Conservation (phyloP, 2,888 invertebrate species). For the Psylliodes chrysocephalus region DNA sequence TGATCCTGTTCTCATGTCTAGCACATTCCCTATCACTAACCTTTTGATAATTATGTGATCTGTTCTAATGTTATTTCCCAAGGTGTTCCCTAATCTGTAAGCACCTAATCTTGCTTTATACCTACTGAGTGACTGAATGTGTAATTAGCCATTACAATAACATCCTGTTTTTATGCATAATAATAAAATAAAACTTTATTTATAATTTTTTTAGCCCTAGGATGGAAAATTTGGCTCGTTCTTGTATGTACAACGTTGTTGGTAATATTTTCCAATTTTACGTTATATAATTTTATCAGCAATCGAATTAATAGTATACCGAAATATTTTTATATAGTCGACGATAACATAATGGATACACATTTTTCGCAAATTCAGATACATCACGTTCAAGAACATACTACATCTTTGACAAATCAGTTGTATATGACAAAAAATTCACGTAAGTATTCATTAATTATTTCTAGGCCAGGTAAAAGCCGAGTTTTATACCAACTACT, state of each 20-base stretch:
- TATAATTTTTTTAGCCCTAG: neutral
- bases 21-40: too few species aligned
- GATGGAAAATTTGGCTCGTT: conserved; percentile 2
- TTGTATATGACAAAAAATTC: neutral
- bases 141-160: too few species aligned
- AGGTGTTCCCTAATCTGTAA: too few species aligned
- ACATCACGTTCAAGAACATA: neutral
- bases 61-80: too few species aligned
- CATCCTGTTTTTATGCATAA: too few species aligned
- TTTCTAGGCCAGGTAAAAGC: too few species aligned
- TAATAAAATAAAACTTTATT: too few species aligned
- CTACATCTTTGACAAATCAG: conserved; percentile 1
- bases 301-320: neutral
- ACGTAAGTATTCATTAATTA: conserved; percentile 3
- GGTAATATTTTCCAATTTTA: neutral
- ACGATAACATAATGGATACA: neutral
- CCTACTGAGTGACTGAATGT: too few species aligned
- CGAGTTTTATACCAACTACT: too few species aligned
- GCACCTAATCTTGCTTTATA: too few species aligned
- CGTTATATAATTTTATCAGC: neutral
- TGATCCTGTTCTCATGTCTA: too few species aligned
- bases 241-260: neutral
- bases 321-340: conserved; percentile 1
- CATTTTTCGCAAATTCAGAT: neutral
- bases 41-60: too few species aligned